Base-by-base conservation (phyloP, 2,797 vertebrate genomes). In the Cichlasoma orientale region DNA sequence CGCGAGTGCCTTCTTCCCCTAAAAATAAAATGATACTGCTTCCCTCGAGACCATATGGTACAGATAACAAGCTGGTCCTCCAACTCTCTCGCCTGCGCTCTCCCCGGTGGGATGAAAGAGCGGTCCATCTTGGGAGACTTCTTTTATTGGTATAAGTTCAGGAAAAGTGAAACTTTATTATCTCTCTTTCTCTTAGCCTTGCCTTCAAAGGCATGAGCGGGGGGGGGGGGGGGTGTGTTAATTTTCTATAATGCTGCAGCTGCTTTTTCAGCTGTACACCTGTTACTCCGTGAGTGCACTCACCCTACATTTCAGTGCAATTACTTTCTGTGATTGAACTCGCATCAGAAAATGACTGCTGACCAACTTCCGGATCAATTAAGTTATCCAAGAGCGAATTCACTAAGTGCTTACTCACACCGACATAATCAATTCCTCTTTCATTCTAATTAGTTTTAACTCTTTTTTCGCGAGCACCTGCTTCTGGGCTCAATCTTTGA, bases 11-110 rank as follows among this genome's bases (percentile, higher is more conserved):
- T 78, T 80, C 72, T 55, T 75, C 79, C 75, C 41, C 82, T 83
- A 83, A 89, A 92, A 91, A 91, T 89, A 88, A 88, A 92, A 88
- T 27, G 52, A 79, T 86, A 75, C 73, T 16, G 2, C 68, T 77
- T 83, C 88, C 86, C 89, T 38, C 0, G 70, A 89, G 88, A 91
- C 79, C 84, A 75, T 75, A 81, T 79, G 90, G 83, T 76, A 59
- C 82, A 75, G 85, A 92, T 91, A 91, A 90, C 78, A 77, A 91
- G 88, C 53, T 7, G 70, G 82, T 85, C 74, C 72, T 86, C 55
- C 70, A 72, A 53, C 75, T 52, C 58, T 77, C 55, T 50, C 10
- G 27, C 56, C 52, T 61, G 75, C 5, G 55, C 23, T 66, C 27
- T 72, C 44, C 77, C 78, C 23, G 1, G 66, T 16, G 36, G 77